Evolutionary conservation across 2,797 vertebrate genomes (phyloP).

Genomic region (Meda fulgida): DNA sequence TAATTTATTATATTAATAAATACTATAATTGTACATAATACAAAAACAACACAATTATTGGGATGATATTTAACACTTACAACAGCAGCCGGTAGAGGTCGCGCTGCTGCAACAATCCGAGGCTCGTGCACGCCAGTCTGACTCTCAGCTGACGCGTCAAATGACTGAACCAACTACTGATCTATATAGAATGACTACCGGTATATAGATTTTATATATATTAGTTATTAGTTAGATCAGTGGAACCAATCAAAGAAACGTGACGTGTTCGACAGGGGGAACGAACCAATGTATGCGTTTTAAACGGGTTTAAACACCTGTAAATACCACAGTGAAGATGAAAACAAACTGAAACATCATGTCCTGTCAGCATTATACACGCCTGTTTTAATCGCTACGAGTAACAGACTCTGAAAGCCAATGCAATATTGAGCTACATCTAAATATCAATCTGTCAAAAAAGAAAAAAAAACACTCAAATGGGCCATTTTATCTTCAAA

Average conservation of each 20-base stretch:
- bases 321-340: not conserved
- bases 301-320: not conserved
- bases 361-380: not conserved
- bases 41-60: not conserved
- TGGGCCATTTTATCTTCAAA: not conserved
- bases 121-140: too few relatives aligned
- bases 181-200: too few relatives aligned
- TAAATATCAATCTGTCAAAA: not conserved
- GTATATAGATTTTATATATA: too few relatives aligned
- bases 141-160: too few relatives aligned
- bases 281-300: too few relatives aligned
- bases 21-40: not conserved
- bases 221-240: too few relatives aligned
- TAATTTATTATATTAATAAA: not conserved
- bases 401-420: not conserved
- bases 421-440: too few relatives aligned
- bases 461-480: too few relatives aligned
- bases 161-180: not conserved
- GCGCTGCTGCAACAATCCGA: not conserved
- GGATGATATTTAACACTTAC: too few relatives aligned
- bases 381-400: not conserved
- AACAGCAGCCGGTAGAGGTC: constrained; percentile 2
- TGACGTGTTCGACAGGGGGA: not conserved
- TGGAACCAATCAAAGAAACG: not conserved
- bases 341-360: not conserved